phyloP scores from a whole-genome alignment of 2,797 vertebrate genomes.

The Perodicticus potto region DNA sequence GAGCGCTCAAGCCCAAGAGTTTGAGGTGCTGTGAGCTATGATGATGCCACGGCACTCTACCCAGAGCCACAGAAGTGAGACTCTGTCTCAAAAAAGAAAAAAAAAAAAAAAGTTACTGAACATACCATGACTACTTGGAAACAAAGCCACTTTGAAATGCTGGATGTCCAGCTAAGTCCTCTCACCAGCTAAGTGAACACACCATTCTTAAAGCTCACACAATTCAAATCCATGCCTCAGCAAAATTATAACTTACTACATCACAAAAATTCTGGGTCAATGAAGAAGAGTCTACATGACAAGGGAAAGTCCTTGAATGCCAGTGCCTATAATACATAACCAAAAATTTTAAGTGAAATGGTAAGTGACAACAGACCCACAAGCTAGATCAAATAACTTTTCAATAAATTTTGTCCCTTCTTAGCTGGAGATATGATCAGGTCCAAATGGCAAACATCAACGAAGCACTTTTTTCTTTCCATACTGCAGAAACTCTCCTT shows the following conservation, averaged over 20 bases:
- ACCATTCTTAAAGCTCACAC: constrained; percentile 44
- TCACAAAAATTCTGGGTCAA: constrained; percentile 29
- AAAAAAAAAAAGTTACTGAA: neutral
- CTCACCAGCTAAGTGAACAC: neutral
- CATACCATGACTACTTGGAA: neutral
- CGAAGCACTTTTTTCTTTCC: neutral
- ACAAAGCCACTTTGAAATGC: constrained; percentile 34
- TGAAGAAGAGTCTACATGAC: neutral
- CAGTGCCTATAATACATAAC: neutral
- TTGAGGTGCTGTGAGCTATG: too few relatives aligned
- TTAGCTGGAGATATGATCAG: constrained; percentile 8
- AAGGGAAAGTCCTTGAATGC: constrained; percentile 2
- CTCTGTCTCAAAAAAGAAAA: too few relatives aligned
- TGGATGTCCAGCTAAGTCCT: constrained; percentile 21
- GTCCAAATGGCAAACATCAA: constrained; percentile 40
- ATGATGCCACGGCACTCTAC: too few relatives aligned
- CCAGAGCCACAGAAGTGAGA: too few relatives aligned
- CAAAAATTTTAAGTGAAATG: constrained; percentile 18
- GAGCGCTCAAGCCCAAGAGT: too few relatives aligned
- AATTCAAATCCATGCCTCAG: constrained; percentile 54
- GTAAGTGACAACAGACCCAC: neutral
- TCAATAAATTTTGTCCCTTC: constrained; percentile 30
- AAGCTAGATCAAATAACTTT: constrained; percentile 2
- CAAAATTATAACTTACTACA: constrained; percentile 34
- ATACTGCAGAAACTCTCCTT: constrained; percentile 7